Base-by-base conservation (phyloP, 2,113 vertebrate species). In the Phycodurus eques region DNA sequence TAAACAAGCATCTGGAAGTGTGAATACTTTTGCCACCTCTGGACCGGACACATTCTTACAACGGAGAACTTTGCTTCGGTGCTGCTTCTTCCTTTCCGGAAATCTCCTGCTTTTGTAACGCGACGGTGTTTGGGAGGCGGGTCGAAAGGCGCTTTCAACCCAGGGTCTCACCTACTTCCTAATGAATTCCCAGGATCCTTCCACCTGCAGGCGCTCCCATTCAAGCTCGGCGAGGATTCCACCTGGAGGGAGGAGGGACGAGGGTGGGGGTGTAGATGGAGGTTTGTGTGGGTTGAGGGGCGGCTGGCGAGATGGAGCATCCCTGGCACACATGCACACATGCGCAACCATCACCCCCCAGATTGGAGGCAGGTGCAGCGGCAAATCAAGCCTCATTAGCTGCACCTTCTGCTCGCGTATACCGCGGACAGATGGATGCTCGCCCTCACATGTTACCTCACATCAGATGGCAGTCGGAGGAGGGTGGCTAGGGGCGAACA, bases 321-420 rank as follows among this genome's bases (percentile, higher is more conserved):
- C 82, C 82, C 71, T 76, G 59, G 75, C 67, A 70, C 78, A 31
- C 67, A 53, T 65, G 67, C 62, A 42, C 72, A 70, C 68, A 74
- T 70, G 77, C 57, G 68, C 63, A 62, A 81, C 68, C 75, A 80
- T 63, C 65, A 71, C 66, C 44, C 73, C 75, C 87, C 75, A 92
- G 90, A 92, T 91, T 91, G 88, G 92, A 90, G 92, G 90, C 93
- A 94, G 93, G 93, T 93, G 93, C 92, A 89, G 90, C 85, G 87
- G 89, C 90, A 89, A 92, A 94, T 93, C 93, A 93, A 90, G 90
- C 90, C 93, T 93, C 92, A 93, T 93, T 93, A 94, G 91, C 89
- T 84, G 91, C 85, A 92, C 92, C 92, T 93, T 94, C 92, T 94
- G 93, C 92, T 91, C 86, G 89, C 84, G 75, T 88, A 86, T 82